Evolutionary conservation across 2,888 invertebrate genomes (phyloP), one percentile per base, ranked within the genome.

Genomic region (Hoplodrina blanda): DNA sequence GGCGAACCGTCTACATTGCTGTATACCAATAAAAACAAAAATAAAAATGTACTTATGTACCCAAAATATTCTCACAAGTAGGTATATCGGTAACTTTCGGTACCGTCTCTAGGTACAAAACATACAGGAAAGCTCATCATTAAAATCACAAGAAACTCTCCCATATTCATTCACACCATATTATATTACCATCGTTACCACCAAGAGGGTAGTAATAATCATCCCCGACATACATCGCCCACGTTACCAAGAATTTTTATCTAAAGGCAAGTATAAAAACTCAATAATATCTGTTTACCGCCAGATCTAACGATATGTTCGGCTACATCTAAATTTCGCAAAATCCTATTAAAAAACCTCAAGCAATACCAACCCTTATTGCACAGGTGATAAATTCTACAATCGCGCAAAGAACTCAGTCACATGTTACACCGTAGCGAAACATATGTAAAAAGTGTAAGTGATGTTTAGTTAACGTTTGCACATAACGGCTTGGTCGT

Each of bases 361-460:
- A 71, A 68, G 4, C 65, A 11, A 82, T 49, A 54, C 13, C 33
- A 61, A 69, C 13, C 56, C 55, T 75, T 81, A 79, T 63, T 49
- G 41, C 6, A 19, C 0, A 3, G 0, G 0, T 0, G 0, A 55
- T 73, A 78, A 76, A 82, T 75, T 63, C 60, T 60, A 80, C 33
- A 72, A 69, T 81, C 37, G 52, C 53, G 4, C 33, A 56, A 73
- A 69, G 13, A 41, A 20, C 7, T 30, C 7, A 50, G 69, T 65
- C 65, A 65, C 73, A 79, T 78, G 78, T 82, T 76, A 84, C 84
- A 84, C 84, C 81, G 78, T 67, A 68, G 57, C 56, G 62, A 37
- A 82, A 84, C 84, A 84, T 78, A 82, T 84, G 84, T 84, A 84
- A 84, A 84, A 84, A 84, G 75, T 84, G 76, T 82, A 82, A 82